Conservation (phyloP, 2,797 vertebrate genomes). For the Scarus forsteni region DNA sequence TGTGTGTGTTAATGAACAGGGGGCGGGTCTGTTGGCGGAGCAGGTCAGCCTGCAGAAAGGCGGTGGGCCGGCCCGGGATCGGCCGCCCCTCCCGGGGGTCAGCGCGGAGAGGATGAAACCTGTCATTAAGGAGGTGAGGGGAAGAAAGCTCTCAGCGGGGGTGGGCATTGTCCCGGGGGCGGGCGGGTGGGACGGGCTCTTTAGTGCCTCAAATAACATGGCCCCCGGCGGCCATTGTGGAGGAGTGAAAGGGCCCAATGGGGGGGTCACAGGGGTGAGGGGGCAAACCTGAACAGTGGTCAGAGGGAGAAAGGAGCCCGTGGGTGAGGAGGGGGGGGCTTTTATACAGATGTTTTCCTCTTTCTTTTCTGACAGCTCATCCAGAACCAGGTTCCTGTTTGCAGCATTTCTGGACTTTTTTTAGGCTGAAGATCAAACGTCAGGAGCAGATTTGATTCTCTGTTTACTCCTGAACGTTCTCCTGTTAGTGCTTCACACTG, state of each 20-base stretch:
- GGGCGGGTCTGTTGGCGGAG: constrained; percentile 58
- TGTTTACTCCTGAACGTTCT: not conserved
- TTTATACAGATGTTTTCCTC: constrained; percentile 79
- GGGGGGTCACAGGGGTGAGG: constrained; percentile 73
- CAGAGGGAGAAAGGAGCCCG: constrained; percentile 77
- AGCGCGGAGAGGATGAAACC: constrained; percentile 86
- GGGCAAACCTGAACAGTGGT: constrained; percentile 77
- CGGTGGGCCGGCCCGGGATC: constrained; percentile 70
- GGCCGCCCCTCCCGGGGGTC: constrained; percentile 75
- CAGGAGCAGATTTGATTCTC: not conserved
- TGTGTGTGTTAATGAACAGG: constrained; percentile 64
- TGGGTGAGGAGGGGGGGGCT: constrained; percentile 64
- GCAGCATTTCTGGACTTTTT: constrained; percentile 32
- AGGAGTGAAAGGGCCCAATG: constrained; percentile 78
- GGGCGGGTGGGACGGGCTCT: constrained; percentile 80
- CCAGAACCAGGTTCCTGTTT: constrained; percentile 74
- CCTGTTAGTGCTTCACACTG: not conserved
- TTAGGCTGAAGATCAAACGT: not conserved
- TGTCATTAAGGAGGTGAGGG: constrained; percentile 87
- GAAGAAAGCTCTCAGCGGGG: constrained; percentile 83
- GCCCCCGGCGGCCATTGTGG: constrained; percentile 83
- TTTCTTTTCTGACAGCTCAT: constrained; percentile 82
- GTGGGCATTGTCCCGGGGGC: constrained; percentile 81
- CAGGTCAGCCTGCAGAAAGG: constrained; percentile 71
- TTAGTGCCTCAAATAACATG: constrained; percentile 87